Percentiles rank a stretch among this genome's conserved stretches.
Evolutionary conservation across 2,797 vertebrate species (phyloP).

Genomic region (Acipenser transmontanus): DNA sequence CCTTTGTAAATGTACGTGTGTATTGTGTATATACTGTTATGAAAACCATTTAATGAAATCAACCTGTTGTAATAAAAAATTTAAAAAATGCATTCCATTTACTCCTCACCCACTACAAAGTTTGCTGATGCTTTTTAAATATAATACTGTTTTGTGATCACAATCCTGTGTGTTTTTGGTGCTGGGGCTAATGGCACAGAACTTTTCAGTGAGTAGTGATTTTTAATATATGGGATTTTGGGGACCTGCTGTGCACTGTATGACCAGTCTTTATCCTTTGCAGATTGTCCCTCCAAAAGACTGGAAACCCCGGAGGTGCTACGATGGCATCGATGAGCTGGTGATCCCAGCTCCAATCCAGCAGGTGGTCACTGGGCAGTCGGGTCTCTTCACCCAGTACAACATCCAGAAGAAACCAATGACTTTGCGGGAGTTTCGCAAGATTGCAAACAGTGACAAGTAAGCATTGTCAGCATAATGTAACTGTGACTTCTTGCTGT

Average conservation of each 20-base stretch:
- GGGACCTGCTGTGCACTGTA: neutral
- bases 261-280: conserved; percentile 8
- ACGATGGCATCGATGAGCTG: conserved; percentile 88
- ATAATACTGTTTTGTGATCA: neutral
- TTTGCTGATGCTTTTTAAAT: too few relatives aligned
- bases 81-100: neutral
- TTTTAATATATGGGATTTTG: neutral
- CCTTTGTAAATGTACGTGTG: neutral
- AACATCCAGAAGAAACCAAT: conserved; percentile 99
- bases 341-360: conserved; percentile 92
- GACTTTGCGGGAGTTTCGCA: conserved; percentile 87
- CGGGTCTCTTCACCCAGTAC: conserved; percentile 95
- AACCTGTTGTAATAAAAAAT: neutral
- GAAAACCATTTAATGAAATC: neutral
- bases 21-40: neutral
- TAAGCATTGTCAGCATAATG: conserved; percentile 40
- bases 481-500: neutral
- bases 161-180: neutral
- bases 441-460: conserved; percentile 89
- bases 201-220: neutral
- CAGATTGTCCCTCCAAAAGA: conserved; percentile 90
- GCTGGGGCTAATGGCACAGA: neutral
- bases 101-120: too few relatives aligned
- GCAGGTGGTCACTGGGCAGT: conserved; percentile 94
- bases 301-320: conserved; percentile 83